These are phyloP conservation scores for Alces alces DNA, from an alignment of 2,113 vertebrate species.

Conservation along the genomic window DNA sequence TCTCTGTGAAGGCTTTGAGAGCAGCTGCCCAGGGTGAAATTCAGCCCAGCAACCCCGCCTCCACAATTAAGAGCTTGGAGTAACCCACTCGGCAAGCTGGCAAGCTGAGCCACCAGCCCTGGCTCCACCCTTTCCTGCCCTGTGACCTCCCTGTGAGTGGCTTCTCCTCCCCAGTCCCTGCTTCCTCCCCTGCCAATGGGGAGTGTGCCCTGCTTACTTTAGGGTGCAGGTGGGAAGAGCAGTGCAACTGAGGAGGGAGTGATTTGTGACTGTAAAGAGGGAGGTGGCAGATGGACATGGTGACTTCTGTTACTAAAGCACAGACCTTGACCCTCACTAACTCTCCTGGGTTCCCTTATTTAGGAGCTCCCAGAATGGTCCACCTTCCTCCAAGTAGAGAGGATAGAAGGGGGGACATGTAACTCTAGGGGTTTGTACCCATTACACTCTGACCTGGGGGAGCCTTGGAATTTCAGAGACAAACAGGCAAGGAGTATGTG, in stretches of 20 bases:
- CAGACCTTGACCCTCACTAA: not conserved
- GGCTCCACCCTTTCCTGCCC: slow-evolving; percentile 31
- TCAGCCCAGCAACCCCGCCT: not conserved
- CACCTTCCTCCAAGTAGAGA: not conserved
- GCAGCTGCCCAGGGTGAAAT: slow-evolving; percentile 17
- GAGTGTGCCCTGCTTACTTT: not conserved
- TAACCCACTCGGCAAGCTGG: not conserved
- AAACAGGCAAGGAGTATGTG: not conserved
- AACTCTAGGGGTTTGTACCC: not conserved
- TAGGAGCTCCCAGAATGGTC: not conserved
- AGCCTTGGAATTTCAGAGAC: not conserved
- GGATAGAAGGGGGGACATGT: not conserved
- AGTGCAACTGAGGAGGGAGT: not conserved
- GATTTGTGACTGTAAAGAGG: not conserved
- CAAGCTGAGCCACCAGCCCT: not conserved
- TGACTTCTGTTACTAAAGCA: not conserved
- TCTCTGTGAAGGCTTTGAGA: slow-evolving; percentile 4
- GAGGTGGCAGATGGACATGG: not conserved
- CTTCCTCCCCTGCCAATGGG: not conserved
- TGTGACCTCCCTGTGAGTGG: not conserved
- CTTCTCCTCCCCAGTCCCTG: not conserved
- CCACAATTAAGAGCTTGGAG: slow-evolving; percentile 22
- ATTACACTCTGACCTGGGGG: not conserved
- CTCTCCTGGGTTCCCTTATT: not conserved
- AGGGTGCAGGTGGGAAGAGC: not conserved